Evolutionary conservation across 2,888 invertebrate genomes (phyloP), one percentile per base, ranked within the genome.

Genomic region (Brachypterus glaber): DNA sequence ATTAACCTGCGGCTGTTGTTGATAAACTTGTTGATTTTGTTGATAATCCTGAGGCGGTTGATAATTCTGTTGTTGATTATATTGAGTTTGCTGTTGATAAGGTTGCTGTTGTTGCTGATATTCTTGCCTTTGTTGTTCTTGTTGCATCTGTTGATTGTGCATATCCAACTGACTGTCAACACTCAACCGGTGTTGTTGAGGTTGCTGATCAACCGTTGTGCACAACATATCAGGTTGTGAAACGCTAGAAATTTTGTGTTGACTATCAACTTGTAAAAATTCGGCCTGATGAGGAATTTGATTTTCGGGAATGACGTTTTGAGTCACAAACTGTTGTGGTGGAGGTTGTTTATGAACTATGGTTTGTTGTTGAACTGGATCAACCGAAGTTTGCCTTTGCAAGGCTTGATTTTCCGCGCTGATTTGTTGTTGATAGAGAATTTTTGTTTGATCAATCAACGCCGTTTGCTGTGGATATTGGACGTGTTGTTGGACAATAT

Each of bases 91-190:
- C 26, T 46, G 32, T 17, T 39, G 37, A n/a, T 21, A 14, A 32
- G 37, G 48, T 26, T 44, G 46, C 16, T 45, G 45, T 30, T 46
- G 45, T 39, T 49, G 48, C 17, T 40, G 39, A 14, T 45, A 34
- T 9, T 34, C 12, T 17, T 39, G 37, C 16, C 38, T 38, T 7
- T 30, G 39, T 41, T 45, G 49, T 7, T 40, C 40, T 29, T 37
- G 17, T n/a, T 36, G 17, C 17, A 33, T 15, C 7, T 40, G 12
- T 12, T 38, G 43, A 18, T 50, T 50, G 33, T 58, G 57, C 34
- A 55, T 44, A 37, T 64, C 64, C 45, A 64, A 41, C 40, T 64
- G 64, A 43, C 60, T 58, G 37, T 63, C 64, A 5, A 63, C 59
- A 39, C 62, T 63, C 33, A 63, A 46, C 18, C 60, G 47, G 33